A percentile compares a stretch with the other conserved stretches of the same genome.
These are phyloP conservation scores for Piaya cayana DNA, from an alignment of 2,113 vertebrate genomes.

Conservation along the genomic window DNA sequence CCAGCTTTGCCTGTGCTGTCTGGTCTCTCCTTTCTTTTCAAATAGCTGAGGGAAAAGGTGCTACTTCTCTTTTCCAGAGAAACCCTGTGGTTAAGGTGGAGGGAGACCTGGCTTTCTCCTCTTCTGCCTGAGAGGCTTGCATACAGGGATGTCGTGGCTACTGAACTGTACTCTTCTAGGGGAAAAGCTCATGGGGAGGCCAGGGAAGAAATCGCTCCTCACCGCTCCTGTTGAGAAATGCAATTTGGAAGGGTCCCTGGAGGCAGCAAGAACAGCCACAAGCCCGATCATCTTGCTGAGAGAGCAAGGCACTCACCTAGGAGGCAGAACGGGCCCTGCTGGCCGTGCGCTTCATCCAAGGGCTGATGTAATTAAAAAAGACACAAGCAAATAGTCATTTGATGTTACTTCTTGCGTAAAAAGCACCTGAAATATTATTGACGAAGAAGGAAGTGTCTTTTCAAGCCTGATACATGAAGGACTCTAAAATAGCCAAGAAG, in stretches of 20 bases:
- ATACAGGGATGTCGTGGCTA: not conserved
- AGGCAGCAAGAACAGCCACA: not conserved
- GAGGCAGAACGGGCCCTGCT: not conserved
- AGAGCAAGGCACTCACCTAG: not conserved
- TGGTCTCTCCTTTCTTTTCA: not conserved
- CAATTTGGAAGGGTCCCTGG: conserved; percentile 35
- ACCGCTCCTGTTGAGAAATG: conserved; percentile 36
- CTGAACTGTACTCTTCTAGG: not conserved
- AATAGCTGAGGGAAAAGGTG: not conserved
- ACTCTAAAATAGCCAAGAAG: conserved; percentile 26
- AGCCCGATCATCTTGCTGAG: not conserved
- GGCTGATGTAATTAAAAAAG: conserved; percentile 35
- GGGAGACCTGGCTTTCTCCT: not conserved
- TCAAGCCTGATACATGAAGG: not conserved
- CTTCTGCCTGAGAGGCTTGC: not conserved
- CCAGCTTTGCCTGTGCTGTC: not conserved
- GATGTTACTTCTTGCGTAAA: not conserved
- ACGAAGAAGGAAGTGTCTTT: not conserved
- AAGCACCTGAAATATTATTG: conserved; percentile 28
- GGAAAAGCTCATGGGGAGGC: not conserved
- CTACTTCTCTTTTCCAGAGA: not conserved
- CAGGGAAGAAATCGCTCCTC: not conserved
- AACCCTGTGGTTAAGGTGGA: not conserved
- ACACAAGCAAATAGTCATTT: not conserved
- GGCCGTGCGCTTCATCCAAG: not conserved